Conservation (phyloP, 2,888 invertebrate genomes). For the Agonopterix heracliana region DNA sequence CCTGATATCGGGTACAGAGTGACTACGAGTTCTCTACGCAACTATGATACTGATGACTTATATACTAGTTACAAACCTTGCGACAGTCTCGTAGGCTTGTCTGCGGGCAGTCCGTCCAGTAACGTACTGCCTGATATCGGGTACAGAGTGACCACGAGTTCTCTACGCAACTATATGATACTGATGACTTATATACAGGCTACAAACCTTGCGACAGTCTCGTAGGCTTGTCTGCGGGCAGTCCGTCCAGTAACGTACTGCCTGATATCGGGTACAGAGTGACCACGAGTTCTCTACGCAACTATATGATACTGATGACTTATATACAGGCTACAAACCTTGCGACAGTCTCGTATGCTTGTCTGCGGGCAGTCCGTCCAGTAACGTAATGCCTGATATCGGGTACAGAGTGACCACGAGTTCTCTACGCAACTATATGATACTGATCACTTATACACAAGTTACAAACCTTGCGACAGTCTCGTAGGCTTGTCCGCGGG, state of each 20-base stretch:
- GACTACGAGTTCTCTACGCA: neutral
- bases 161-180: too few relatives aligned
- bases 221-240: constrained; percentile 81
- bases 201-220: constrained; percentile 86
- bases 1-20: constrained; percentile 60
- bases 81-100: constrained; percentile 83
- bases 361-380: constrained; percentile 84
- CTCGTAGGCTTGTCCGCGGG: constrained; percentile 83
- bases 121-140: constrained; percentile 80
- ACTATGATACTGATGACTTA: too few relatives aligned
- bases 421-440: constrained; percentile 84
- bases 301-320: too few relatives aligned
- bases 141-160: constrained; percentile 3
- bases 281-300: neutral
- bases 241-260: constrained; percentile 84
- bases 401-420: constrained; percentile 90
- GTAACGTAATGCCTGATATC: constrained; percentile 79
- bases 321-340: constrained; percentile 71
- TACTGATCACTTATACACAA: too few relatives aligned
- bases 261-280: constrained; percentile 72
- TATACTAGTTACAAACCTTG: constrained; percentile 78
- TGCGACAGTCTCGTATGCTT: constrained; percentile 86
- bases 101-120: constrained; percentile 84
- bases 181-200: neutral
- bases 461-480: constrained; percentile 84